Percentiles rank a stretch among this genome's conserved stretches.
phyloP scores from a whole-genome alignment of 2,113 vertebrate genomes.

The Patagioenas fasciata region DNA sequence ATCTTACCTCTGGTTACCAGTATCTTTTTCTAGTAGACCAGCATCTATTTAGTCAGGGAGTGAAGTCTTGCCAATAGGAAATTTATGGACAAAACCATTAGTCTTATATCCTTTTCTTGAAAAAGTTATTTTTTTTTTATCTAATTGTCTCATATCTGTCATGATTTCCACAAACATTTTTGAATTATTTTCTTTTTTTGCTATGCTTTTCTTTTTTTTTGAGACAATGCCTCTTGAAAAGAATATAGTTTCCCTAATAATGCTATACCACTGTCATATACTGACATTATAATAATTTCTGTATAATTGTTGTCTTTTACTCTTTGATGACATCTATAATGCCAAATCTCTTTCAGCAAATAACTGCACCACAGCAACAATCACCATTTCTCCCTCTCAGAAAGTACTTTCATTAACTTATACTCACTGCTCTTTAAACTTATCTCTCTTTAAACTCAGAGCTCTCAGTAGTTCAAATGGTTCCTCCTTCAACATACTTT shows the following conservation, averaged over 20 bases:
- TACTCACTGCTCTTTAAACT: neutral
- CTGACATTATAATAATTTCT: neutral
- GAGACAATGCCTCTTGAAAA: neutral
- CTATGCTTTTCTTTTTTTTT: neutral
- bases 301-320: neutral
- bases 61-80: neutral
- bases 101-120: neutral
- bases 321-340: slow-evolving; percentile 9
- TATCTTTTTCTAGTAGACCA: neutral
- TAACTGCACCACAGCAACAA: neutral
- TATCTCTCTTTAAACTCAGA: neutral
- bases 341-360: neutral
- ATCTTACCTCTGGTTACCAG: neutral
- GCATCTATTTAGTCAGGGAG: neutral
- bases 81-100: neutral
- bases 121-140: neutral
- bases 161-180: neutral
- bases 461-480: slow-evolving; percentile 9
- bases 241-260: neutral
- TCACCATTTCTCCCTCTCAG: neutral
- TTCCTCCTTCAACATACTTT: neutral
- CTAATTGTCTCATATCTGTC: neutral
- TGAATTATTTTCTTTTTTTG: neutral
- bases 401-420: slow-evolving; percentile 10
- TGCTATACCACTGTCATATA: neutral